phyloP scores from a whole-genome alignment of 2,888 invertebrate genomes.

The Rhyacophila evoluta region DNA sequence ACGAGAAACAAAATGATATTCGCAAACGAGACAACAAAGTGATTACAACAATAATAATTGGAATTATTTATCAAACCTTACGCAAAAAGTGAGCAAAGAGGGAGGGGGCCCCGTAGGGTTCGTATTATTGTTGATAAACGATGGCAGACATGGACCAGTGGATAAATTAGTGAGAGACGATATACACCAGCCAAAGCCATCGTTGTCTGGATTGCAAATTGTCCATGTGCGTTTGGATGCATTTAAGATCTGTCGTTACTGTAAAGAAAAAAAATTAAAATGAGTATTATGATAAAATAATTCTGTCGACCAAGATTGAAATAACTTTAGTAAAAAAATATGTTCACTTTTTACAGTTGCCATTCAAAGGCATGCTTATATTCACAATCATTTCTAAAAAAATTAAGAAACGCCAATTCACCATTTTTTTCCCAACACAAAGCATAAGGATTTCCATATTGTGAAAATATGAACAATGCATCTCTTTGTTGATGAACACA shows the following conservation, averaged over 20 bases:
- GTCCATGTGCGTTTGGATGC: not conserved
- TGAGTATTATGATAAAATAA: no score
- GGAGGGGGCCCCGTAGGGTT: not conserved
- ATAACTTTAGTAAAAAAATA: no score
- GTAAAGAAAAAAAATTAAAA: constrained; percentile 33
- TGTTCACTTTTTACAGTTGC: no score
- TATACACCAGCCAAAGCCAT: not conserved
- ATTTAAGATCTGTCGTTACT: constrained; percentile 51
- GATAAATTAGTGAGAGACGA: not conserved
- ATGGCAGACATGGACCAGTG: not conserved
- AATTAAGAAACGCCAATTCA: no score
- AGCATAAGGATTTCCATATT: no score
- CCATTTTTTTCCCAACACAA: no score
- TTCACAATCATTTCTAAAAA: no score
- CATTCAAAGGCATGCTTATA: no score
- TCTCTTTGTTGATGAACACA: no score
- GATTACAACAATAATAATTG: not conserved
- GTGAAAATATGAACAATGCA: no score
- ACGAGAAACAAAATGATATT: not conserved
- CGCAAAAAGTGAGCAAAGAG: not conserved
- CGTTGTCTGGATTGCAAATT: not conserved
- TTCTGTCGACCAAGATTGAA: no score
- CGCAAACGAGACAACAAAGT: not conserved
- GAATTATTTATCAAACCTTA: not conserved
- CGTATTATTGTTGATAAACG: not conserved